Base-by-base conservation (phyloP, 2,888 invertebrate genomes). In the Cheilosia variabilis region DNA sequence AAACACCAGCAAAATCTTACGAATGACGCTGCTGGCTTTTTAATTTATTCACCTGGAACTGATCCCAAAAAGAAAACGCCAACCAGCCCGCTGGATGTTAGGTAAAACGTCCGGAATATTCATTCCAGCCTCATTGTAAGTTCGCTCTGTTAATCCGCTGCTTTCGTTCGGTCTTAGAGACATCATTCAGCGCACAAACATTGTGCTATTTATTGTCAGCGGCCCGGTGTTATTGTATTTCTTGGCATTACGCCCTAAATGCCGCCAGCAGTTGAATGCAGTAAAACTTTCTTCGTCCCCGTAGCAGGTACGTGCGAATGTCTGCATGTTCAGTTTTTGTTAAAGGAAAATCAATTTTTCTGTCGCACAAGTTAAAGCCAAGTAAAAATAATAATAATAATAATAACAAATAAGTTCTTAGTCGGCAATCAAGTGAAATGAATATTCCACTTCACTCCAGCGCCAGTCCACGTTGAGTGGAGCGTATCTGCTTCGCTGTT, bases 231-330 rank as follows among this genome's bases (percentile, higher is more conserved):
- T 71, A 78, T 73, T 73, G 62, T 68, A 63, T 68, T 78, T 78
- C 72, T 83, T 83, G 83, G 78, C 83, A 72, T 63, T 69, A 19
- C 71, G 83, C 78, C 83, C 83, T 83, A 69, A 83, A 78, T 73
- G 83, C 83, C 83, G 66, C 73, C 37, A 72, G 83, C 83, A 63
- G n/a, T 72, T 78, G 78, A 78, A 78, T 83, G 83, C 83, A 83
- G 83, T 68, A 77, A 66, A 83, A 83, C 62, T 83, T 77, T 69
- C 69, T 62, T 77, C 52, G 15, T 24, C 34, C 22, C 43, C 6
- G 1, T 27, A 4, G 17, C 41, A 15, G 24, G 17, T 37, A 37
- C 43, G 62, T 77, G 66, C 52, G 62, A 62, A 22, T 71, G 75
- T 27, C 27, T 55, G 27, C 55, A 31, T 55, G 34, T 52, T 52